These are phyloP conservation scores for Trialeurodes vaporariorum DNA, from an alignment of 1,140 invertebrate species.

Conservation along the genomic window DNA sequence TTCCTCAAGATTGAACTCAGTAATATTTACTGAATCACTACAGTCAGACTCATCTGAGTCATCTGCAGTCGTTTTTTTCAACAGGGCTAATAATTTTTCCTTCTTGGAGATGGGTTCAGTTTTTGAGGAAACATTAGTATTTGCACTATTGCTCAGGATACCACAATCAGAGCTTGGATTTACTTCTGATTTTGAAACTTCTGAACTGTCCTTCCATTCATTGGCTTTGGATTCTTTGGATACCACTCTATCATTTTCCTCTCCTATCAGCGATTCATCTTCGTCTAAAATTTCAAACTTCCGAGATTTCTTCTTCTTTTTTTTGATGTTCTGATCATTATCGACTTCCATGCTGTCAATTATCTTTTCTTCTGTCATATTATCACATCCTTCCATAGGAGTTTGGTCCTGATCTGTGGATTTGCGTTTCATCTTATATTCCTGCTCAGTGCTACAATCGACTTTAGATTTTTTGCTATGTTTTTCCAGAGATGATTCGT, in stretches of 20 bases:
- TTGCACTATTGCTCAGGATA: not conserved
- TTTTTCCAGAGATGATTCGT: not conserved
- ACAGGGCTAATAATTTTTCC: not conserved
- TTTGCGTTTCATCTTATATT: not conserved
- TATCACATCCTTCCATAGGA: too few species aligned
- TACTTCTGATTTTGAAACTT: not conserved
- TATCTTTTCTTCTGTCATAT: too few species aligned
- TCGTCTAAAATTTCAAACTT: not conserved
- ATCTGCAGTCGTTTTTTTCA: not conserved
- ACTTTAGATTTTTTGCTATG: not conserved
- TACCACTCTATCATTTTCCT: not conserved
- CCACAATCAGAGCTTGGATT: not conserved
- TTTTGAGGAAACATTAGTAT: not conserved
- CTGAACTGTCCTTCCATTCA: not conserved
- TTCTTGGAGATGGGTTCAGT: not conserved
- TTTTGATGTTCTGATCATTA: too few species aligned
- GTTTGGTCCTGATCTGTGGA: not conserved
- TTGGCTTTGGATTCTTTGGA: not conserved
- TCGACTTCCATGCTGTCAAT: too few species aligned
- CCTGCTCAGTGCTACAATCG: not conserved
- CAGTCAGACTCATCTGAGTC: not conserved
- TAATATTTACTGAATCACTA: not conserved
- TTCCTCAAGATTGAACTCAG: not conserved
- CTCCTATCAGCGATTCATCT: not conserved
- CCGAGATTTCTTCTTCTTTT: not conserved